Evolutionary conservation across 2,888 invertebrate genomes (phyloP), one percentile per base, ranked within the genome.

Genomic region (Drosophila rubida): DNA sequence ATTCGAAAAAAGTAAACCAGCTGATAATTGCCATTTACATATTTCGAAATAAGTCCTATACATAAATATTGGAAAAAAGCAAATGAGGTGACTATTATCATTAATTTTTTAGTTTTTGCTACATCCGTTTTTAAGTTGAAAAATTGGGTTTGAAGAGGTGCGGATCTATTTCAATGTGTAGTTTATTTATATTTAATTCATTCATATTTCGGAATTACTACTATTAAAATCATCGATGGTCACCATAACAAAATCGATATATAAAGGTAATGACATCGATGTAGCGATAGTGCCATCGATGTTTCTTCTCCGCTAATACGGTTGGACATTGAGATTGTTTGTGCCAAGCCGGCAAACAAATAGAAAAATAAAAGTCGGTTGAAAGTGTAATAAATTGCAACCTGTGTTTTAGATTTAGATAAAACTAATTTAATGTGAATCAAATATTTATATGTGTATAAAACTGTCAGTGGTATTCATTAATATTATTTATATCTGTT

Each of bases 301-400:
- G 32, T 32, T 25, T 25, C 25, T 25, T 32, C 45, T 48, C 41
- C 51, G 45, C 35, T 53, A 13, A 4, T 39, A 41, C 39, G 37
- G 19, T 50, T 50, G 39, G 50, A 46, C 49, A 45, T 42, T 23
- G 41, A 59, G 54, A 54, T 75, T 60, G 54, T 42, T 59, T 49
- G 69, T 60, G 54, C 50, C 70, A 39, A 35, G 51, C 71, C 71
- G 71, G 71, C 53, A 53, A 60, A 69, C 44, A 37, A 30, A 54
- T 27, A 45, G 7, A 41, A n/a, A 23, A 14, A 19, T 13, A 11
- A 39, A n/a, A 39, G 22, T 45, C 11, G 9, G 16, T 22, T 19
- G 19, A 46, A 48, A 41, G 23, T 22, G 25, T 9, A 37, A 14
- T n/a, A 11, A 25, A 25, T 7, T 25, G 13, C 25, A 23, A n/a